phyloP scores from a whole-genome alignment of 2,888 invertebrate species.

The Spatulosminthurus flaviceps region DNA sequence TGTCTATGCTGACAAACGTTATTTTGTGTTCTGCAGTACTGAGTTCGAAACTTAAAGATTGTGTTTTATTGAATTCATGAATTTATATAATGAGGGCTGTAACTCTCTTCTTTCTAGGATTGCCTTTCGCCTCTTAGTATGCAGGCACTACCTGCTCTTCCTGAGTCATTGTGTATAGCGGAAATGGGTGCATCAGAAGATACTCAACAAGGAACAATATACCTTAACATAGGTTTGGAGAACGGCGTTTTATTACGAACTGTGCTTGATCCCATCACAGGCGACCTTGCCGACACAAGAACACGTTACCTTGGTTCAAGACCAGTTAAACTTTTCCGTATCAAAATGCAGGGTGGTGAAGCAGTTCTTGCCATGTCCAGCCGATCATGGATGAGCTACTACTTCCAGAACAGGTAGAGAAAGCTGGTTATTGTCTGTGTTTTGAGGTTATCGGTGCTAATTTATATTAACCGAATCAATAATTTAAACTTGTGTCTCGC shows the following conservation, averaged over 20 bases:
- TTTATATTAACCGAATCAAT: not conserved
- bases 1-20: constrained; percentile 30
- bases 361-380: constrained; percentile 98
- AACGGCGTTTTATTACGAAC: constrained; percentile 94
- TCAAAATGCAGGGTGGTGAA: constrained; percentile 94
- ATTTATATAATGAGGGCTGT: too few species aligned
- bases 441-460: not conserved
- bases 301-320: constrained; percentile 96
- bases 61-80: too few species aligned
- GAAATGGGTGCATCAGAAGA: constrained; percentile 81
- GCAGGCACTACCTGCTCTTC: constrained; percentile 94
- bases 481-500: not conserved
- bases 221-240: constrained; percentile 95
- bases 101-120: constrained; percentile 73
- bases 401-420: constrained; percentile 84
- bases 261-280: constrained; percentile 93
- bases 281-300: constrained; percentile 95
- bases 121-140: constrained; percentile 94
- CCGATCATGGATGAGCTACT: constrained; percentile 97
- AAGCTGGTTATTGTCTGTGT: too few species aligned
- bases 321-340: constrained; percentile 95
- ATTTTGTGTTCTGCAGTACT: constrained; percentile 52
- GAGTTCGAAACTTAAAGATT: too few species aligned
- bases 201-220: constrained; percentile 76
- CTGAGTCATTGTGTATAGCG: constrained; percentile 96